Evolutionary conservation across 1,140 invertebrate genomes (phyloP).

Genomic region (Drosophila nigrodunni): DNA sequence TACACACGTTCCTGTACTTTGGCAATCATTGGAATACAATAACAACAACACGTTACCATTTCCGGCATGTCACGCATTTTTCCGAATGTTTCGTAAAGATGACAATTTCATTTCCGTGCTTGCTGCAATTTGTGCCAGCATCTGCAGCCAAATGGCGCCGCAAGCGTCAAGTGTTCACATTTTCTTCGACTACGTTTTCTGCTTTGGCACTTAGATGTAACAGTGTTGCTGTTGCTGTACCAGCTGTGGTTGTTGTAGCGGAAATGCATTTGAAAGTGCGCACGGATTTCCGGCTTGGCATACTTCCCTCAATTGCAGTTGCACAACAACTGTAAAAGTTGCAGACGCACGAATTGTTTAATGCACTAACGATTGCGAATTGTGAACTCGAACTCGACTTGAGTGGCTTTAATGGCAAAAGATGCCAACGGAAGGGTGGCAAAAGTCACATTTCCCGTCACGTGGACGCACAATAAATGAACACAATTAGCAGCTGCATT

Average conservation of each 20-base stretch:
- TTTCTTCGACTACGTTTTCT: conserved; percentile 4
- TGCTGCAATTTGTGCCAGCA: conserved; percentile 37
- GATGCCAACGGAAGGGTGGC: neutral
- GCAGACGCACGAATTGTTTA: conserved; percentile 22
- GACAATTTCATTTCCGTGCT: conserved; percentile 59
- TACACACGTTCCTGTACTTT: conserved; percentile 45
- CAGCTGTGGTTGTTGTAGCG: conserved; percentile 30
- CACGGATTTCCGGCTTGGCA: conserved; percentile 64
- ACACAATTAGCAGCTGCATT: conserved; percentile 59
- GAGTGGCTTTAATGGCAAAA: conserved; percentile 37
- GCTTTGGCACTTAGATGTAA: conserved; percentile 1
- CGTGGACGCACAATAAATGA: conserved; percentile 42
- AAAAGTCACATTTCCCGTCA: conserved; percentile 56
- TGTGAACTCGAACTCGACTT: conserved; percentile 44
- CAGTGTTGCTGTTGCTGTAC: conserved; percentile 8
- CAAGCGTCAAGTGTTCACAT: conserved; percentile 36
- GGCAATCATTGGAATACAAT: conserved; percentile 46
- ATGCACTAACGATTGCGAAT: conserved; percentile 36
- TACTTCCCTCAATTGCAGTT: conserved; percentile 28
- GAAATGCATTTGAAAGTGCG: conserved; percentile 73
- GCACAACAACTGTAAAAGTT: conserved; percentile 7
- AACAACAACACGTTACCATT: conserved; percentile 47
- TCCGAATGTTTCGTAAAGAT: conserved; percentile 37
- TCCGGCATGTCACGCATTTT: conserved; percentile 46
- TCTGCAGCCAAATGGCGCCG: conserved; percentile 41